Conservation (phyloP, 2,113 vertebrate species). For the Potamarius usumacintae region DNA sequence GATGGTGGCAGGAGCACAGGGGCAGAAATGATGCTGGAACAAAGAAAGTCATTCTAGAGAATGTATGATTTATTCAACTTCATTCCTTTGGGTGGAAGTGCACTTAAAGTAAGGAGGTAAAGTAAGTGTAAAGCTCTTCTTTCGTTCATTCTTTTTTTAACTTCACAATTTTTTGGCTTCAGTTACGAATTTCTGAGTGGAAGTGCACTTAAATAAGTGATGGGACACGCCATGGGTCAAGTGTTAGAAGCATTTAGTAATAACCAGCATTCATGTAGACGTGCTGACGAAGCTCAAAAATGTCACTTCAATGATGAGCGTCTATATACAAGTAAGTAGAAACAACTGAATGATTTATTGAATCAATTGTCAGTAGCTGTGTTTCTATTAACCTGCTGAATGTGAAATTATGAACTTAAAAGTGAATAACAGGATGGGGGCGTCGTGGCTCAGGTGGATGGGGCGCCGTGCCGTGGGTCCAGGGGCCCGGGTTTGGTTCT, state of each 20-base stretch:
- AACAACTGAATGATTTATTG: neutral
- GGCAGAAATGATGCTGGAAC: conserved; percentile 54
- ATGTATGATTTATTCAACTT: conserved; percentile 11
- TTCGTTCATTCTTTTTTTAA: neutral
- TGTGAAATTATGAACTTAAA: too few species aligned
- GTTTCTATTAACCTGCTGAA: too few species aligned
- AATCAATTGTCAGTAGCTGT: neutral
- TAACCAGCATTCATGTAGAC: neutral
- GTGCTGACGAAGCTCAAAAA: neutral
- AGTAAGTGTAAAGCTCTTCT: neutral
- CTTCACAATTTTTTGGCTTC: neutral
- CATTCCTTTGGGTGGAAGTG: neutral
- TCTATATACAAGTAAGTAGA: neutral
- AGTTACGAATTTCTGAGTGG: neutral
- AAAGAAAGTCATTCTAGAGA: conserved; percentile 2
- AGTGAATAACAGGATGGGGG: too few species aligned
- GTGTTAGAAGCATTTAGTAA: neutral
- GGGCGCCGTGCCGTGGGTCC: too few species aligned
- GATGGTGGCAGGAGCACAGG: conserved; percentile 1
- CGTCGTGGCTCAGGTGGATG: too few species aligned
- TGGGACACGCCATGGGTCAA: too few species aligned
- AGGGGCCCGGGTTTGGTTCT: too few species aligned
- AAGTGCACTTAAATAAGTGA: neutral
- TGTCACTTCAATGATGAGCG: neutral
- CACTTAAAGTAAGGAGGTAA: neutral